phyloP scores from a whole-genome alignment of 2,113 vertebrate genomes.

The Piaya cayana region DNA sequence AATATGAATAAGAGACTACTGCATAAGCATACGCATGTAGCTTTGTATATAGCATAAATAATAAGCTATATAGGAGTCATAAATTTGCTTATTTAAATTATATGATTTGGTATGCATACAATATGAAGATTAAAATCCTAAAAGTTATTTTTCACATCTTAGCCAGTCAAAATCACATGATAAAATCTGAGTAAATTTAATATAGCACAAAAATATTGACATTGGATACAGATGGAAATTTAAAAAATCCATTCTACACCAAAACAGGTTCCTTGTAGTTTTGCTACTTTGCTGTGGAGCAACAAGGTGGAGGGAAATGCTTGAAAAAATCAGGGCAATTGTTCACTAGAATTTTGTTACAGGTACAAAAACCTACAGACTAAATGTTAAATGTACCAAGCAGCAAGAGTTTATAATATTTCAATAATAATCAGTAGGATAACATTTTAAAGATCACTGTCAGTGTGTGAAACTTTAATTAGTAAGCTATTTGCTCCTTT shows the following conservation, averaged over 20 bases:
- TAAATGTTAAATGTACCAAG: background rate
- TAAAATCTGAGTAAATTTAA: background rate
- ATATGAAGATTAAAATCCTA: background rate
- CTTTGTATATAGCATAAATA: background rate
- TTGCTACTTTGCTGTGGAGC: background rate
- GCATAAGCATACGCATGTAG: background rate
- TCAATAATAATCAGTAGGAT: background rate
- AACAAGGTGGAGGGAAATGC: background rate
- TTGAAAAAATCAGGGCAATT: background rate
- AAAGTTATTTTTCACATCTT: background rate
- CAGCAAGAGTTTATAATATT: background rate
- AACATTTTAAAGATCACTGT: background rate
- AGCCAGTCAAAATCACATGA: background rate
- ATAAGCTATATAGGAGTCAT: background rate
- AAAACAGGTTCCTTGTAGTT: background rate
- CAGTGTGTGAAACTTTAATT: background rate
- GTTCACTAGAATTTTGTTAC: background rate
- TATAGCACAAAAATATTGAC: background rate
- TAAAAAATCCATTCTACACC: background rate
- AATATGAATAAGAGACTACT: background rate
- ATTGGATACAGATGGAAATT: background rate
- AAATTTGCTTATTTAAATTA: background rate
- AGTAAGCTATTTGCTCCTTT: background rate
- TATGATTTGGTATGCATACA: background rate
- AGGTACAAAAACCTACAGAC: background rate